A percentile compares a stretch with the other conserved stretches of the same genome.
These are phyloP conservation scores for Philopotamus ludificatus DNA, from an alignment of 1,140 invertebrate species.

Conservation along the genomic window DNA sequence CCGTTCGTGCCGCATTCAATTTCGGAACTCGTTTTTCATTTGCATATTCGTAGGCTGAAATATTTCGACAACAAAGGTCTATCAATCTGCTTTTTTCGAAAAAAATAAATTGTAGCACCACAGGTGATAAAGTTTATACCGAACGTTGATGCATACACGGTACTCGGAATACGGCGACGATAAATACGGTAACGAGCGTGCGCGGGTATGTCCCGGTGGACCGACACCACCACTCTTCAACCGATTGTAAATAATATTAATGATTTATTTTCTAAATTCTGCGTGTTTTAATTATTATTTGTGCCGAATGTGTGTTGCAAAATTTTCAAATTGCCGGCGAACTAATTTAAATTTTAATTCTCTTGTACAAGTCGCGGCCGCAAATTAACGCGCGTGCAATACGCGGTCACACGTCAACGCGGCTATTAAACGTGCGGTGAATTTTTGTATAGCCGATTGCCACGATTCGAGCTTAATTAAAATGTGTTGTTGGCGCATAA, in stretches of 20 bases:
- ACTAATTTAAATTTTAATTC: constrained; percentile 37
- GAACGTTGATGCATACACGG: constrained; percentile 4
- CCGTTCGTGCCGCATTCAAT: not conserved
- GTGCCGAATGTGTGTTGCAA: not conserved
- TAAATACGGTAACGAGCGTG: constrained; percentile 30
- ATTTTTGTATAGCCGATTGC: not conserved
- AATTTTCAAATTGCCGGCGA: constrained; percentile 31
- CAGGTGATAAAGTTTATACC: constrained; percentile 11
- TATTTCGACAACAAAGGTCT: constrained; percentile 19
- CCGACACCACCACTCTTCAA: not conserved
- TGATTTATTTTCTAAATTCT: not conserved
- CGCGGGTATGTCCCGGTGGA: constrained; percentile 2
- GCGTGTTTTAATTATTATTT: not conserved
- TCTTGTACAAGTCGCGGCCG: constrained; percentile 27
- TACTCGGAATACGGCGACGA: constrained; percentile 4
- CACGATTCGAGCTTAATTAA: not conserved
- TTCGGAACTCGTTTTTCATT: not conserved
- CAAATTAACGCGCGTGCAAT: not conserved
- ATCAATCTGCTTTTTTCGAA: constrained; percentile 21
- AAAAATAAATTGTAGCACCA: constrained; percentile 1
- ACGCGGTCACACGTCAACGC: not conserved
- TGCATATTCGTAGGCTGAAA: not conserved
- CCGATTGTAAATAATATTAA: not conserved
- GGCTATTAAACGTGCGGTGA: not conserved
- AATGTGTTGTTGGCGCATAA: not conserved